A percentile compares a stretch with the other conserved stretches of the same genome.
phyloP scores from a whole-genome alignment of 2,888 invertebrate genomes.

The Metallyticus violacea region DNA sequence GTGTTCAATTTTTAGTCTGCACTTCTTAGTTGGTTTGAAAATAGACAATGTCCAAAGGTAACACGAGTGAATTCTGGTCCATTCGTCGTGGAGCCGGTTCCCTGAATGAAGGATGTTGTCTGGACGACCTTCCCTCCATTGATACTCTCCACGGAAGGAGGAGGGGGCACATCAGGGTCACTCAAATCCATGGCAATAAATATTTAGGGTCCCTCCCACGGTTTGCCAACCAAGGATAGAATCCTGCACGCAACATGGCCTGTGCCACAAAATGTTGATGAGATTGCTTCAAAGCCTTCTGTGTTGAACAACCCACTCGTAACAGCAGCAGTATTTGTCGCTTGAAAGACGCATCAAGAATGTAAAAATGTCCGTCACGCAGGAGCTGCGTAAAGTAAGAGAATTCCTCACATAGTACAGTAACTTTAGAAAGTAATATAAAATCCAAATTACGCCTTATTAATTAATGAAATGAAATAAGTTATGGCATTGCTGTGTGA shows the following conservation, averaged over 20 bases:
- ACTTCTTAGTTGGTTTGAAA: background rate
- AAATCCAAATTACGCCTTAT: too few relatives aligned
- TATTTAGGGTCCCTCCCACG: background rate
- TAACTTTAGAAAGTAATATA: too few relatives aligned
- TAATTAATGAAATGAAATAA: too few relatives aligned
- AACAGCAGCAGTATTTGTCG: too few relatives aligned
- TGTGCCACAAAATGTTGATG: background rate
- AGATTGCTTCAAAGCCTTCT: background rate
- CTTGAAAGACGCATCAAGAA: too few relatives aligned
- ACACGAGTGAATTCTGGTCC: background rate
- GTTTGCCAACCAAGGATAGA: background rate
- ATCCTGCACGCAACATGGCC: background rate
- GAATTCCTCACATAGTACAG: too few relatives aligned
- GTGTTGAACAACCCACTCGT: background rate
- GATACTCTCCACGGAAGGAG: background rate
- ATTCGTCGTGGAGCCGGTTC: background rate
- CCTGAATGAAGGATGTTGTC: background rate
- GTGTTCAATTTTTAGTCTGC: too few relatives aligned
- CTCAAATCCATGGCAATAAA: background rate
- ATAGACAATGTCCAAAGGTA: background rate
- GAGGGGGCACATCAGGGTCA: background rate
- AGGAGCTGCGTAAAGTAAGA: too few relatives aligned
- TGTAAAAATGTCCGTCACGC: too few relatives aligned
- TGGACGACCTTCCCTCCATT: background rate
- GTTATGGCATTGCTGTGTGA: too few relatives aligned